phyloP scores from a whole-genome alignment of 2,797 vertebrate genomes.

The Microctenopoma lineatum region DNA sequence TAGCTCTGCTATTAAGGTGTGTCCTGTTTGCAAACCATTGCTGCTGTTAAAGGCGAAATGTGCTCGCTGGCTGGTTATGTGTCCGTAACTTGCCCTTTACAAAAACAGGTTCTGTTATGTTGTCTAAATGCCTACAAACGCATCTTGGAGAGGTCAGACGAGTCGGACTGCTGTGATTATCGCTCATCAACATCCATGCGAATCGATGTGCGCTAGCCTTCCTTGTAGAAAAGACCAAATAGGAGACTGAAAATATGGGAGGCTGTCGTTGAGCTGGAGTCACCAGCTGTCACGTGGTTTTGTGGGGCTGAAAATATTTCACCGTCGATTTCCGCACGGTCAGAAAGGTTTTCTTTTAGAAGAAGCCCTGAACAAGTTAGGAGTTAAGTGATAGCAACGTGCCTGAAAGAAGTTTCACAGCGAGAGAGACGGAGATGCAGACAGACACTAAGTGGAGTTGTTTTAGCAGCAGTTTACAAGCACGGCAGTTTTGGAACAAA shows the following conservation, averaged over 20 bases:
- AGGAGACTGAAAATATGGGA: constrained; percentile 5
- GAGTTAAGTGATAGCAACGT: constrained; percentile 45
- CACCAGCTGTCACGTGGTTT: constrained; percentile 23
- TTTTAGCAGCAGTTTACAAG: constrained; percentile 59
- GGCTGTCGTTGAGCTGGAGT: constrained; percentile 9
- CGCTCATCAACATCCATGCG: constrained; percentile 39
- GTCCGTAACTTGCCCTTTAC: constrained; percentile 38
- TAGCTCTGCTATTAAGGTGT: constrained; percentile 1
- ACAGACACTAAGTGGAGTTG: constrained; percentile 59
- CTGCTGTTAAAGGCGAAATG: constrained; percentile 4
- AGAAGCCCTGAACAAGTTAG: constrained; percentile 25
- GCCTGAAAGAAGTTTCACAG: constrained; percentile 36
- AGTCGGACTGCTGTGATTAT: constrained; percentile 47
- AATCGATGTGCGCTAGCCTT: constrained; percentile 37
- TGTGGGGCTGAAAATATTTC: constrained; percentile 27
- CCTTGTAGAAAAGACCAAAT: constrained; percentile 22
- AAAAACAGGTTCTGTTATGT: constrained; percentile 29
- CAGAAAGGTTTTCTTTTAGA: constrained; percentile 4
- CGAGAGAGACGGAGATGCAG: constrained; percentile 40
- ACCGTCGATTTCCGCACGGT: constrained; percentile 23
- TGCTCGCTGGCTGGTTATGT: background rate
- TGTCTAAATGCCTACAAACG: constrained; percentile 54
- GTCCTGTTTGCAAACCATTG: constrained; percentile 16
- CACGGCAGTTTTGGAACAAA: constrained; percentile 55
- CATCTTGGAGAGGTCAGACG: constrained; percentile 41